Percentiles rank a stretch among this genome's conserved stretches.
These are phyloP conservation scores for Eilema sororculum DNA, from an alignment of 2,888 invertebrate species.

Conservation along the genomic window DNA sequence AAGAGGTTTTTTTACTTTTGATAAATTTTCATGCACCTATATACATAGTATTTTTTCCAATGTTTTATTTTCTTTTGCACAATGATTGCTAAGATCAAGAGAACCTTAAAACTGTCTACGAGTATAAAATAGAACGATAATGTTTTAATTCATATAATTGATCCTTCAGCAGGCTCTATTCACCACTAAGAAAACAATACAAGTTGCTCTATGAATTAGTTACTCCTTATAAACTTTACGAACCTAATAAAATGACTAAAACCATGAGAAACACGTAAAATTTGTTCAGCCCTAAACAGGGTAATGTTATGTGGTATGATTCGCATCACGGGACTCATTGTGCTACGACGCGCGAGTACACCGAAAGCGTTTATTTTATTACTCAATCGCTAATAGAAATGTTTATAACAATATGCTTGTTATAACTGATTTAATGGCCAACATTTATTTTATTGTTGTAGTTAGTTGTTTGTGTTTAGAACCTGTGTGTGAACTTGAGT, in stretches of 20 bases:
- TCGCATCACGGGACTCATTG: constrained; percentile 65
- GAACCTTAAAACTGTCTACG: neutral
- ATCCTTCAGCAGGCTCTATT: neutral
- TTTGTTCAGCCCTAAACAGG: constrained; percentile 42
- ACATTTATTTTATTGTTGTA: constrained; percentile 26
- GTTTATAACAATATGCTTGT: constrained; percentile 49
- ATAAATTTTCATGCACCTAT: no score
- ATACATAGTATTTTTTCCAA: no score
- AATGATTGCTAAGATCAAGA: no score
- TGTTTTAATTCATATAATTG: neutral
- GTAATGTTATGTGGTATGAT: constrained; percentile 61
- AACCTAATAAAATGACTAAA: neutral
- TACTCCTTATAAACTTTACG: neutral
- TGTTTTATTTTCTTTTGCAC: no score
- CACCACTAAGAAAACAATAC: neutral
- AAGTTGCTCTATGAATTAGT: neutral
- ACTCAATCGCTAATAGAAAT: constrained; percentile 52
- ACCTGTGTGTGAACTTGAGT: neutral
- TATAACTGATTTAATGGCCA: constrained; percentile 33
- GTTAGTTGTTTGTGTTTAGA: constrained; percentile 15
- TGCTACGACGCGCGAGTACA: constrained; percentile 39
- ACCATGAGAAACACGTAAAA: constrained; percentile 16
- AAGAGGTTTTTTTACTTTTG: no score
- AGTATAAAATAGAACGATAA: neutral
- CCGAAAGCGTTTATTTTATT: constrained; percentile 51